These are phyloP conservation scores for Oreotrochilus melanogaster DNA, from an alignment of 2,113 vertebrate species.

Conservation along the genomic window DNA sequence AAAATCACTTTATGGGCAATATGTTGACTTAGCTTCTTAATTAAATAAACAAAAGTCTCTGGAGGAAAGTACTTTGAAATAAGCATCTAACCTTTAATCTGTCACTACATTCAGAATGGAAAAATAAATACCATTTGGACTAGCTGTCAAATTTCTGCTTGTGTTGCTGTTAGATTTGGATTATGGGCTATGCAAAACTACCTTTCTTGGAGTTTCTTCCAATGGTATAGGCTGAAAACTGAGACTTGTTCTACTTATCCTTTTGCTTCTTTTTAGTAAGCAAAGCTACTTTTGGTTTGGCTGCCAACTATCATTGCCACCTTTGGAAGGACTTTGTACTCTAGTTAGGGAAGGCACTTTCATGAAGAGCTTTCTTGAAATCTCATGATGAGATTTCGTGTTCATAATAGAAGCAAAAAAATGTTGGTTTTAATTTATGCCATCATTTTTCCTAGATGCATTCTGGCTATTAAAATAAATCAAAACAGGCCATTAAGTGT, in stretches of 20 bases:
- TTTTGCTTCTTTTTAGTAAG: not conserved
- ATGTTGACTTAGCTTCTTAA: slow-evolving; percentile 60
- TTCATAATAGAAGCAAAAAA: not conserved
- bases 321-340: not conserved
- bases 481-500: not conserved
- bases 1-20: slow-evolving; percentile 68
- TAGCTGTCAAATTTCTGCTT: not conserved
- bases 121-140: slow-evolving; percentile 33
- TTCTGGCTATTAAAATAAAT: not conserved
- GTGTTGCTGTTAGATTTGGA: not conserved
- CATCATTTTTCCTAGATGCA: not conserved
- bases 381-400: not conserved
- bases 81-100: slow-evolving; percentile 23
- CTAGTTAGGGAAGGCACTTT: not conserved
- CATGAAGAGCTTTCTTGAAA: not conserved
- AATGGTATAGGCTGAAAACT: not conserved
- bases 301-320: not conserved
- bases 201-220: not conserved
- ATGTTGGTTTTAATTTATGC: not conserved
- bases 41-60: not conserved
- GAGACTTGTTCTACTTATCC: not conserved
- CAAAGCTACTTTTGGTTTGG: not conserved
- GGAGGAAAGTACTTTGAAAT: not conserved
- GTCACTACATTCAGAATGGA: not conserved
- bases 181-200: not conserved